These are phyloP conservation scores for Typhlichthys eigenmanni DNA, from an alignment of 2,797 vertebrate species.

Conservation along the genomic window DNA sequence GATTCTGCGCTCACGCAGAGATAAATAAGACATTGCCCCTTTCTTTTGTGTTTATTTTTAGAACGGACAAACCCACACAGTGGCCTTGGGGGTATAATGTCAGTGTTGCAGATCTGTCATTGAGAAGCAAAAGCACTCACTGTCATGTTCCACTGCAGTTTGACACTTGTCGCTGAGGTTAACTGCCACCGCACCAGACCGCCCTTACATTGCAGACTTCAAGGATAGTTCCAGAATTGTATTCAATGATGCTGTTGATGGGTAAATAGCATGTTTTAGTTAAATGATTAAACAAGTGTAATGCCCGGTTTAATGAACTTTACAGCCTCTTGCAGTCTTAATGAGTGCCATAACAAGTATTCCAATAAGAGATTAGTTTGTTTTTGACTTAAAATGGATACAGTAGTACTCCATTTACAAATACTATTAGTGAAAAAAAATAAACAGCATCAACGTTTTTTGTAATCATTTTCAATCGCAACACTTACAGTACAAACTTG, in stretches of 20 bases:
- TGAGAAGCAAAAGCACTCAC: slow-evolving; percentile 54
- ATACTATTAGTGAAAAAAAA: too few relatives aligned
- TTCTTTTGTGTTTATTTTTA: slow-evolving; percentile 58
- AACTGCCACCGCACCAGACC: slow-evolving; percentile 18
- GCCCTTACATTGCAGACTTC: slow-evolving; percentile 14
- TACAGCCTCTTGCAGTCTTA: slow-evolving; percentile 18
- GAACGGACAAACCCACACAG: slow-evolving; percentile 33
- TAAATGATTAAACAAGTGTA: too few relatives aligned
- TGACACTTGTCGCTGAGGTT: slow-evolving; percentile 25
- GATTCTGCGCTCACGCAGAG: slow-evolving; percentile 29
- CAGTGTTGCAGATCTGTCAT: slow-evolving; percentile 44
- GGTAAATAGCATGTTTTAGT: too few relatives aligned
- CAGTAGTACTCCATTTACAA: too few relatives aligned
- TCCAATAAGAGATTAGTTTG: too few relatives aligned
- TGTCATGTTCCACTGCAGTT: slow-evolving; percentile 49
- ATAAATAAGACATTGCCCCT: slow-evolving; percentile 57
- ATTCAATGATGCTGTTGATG: too few relatives aligned
- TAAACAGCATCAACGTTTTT: too few relatives aligned
- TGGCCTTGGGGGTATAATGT: slow-evolving; percentile 29
- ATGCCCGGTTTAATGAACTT: slow-evolving; percentile 3
- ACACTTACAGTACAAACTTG: too few relatives aligned
- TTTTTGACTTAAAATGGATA: too few relatives aligned
- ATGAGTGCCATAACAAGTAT: too few relatives aligned
- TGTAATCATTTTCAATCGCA: too few relatives aligned
- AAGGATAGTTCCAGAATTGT: not conserved